These are phyloP conservation scores for Latrodectus elegans DNA, from an alignment of 2,888 invertebrate species.

Conservation along the genomic window DNA sequence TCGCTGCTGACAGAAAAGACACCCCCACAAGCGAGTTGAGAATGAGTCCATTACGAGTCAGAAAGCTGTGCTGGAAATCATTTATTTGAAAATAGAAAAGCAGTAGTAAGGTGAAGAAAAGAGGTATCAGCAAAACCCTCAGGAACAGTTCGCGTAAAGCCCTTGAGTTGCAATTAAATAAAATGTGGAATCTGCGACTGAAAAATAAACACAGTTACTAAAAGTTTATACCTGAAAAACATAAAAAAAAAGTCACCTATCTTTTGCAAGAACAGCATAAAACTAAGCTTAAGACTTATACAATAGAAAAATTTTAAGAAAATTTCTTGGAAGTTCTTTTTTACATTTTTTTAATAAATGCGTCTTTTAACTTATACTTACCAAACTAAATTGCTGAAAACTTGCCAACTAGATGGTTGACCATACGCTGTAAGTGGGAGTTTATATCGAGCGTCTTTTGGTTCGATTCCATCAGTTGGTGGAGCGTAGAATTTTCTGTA, in stretches of 20 bases:
- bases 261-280: too few species aligned
- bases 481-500: conserved; percentile 80
- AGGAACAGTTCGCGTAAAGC: conserved; percentile 86
- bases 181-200: conserved; percentile 66
- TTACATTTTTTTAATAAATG: too few species aligned
- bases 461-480: conserved; percentile 70
- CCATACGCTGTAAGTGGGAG: conserved; percentile 85
- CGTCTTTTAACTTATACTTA: conserved; percentile 44
- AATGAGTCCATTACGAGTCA: conserved; percentile 83
- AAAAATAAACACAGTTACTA: conserved; percentile 8
- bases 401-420: conserved; percentile 81
- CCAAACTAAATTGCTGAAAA: conserved; percentile 81
- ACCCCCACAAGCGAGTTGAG: conserved; percentile 82
- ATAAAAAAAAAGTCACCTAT: too few species aligned
- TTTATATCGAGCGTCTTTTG: conserved; percentile 77
- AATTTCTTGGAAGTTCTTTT: too few species aligned
- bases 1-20: conserved; percentile 82
- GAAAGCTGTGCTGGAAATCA: conserved; percentile 82
- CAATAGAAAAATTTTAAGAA: too few species aligned
- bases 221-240: neutral
- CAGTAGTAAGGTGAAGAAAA: conserved; percentile 85
- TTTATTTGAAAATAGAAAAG: conserved; percentile 81
- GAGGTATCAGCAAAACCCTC: conserved; percentile 81
- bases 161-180: conserved; percentile 79
- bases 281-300: too few species aligned